These are phyloP conservation scores for Aegithalos caudatus DNA, from an alignment of 2,113 vertebrate species.

Conservation along the genomic window DNA sequence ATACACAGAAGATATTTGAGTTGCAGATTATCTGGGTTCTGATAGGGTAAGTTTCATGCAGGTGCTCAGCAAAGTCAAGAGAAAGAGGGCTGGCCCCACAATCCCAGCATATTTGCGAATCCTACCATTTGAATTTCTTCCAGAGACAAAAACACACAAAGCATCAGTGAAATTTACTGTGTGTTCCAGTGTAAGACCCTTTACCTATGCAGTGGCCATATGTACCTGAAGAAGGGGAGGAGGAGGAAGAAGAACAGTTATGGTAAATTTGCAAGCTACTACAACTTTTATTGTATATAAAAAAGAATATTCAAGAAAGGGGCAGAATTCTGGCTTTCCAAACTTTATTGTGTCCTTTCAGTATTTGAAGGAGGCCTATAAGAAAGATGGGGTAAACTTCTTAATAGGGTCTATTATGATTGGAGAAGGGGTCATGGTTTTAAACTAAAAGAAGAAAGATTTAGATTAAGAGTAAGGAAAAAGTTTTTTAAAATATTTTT, in stretches of 20 bases:
- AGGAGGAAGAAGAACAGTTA: background rate
- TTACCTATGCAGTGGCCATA: background rate
- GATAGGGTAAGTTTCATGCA: conserved; percentile 14
- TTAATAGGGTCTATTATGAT: rapidly evolving
- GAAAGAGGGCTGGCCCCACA: background rate
- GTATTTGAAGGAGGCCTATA: background rate
- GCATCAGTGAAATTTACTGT: background rate
- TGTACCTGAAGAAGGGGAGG: background rate
- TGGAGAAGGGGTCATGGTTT: background rate
- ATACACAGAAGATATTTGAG: conserved; percentile 60
- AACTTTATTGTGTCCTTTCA: background rate
- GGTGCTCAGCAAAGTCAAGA: conserved; percentile 14
- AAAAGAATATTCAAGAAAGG: background rate
- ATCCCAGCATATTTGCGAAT: background rate
- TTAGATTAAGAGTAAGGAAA: background rate
- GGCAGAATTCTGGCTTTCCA: background rate
- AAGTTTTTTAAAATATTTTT: background rate
- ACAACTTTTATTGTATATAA: background rate
- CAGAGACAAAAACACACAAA: background rate
- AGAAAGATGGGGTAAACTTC: background rate
- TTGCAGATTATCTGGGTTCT: conserved; percentile 50
- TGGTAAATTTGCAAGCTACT: background rate
- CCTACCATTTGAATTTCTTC: background rate
- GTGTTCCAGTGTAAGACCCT: background rate
- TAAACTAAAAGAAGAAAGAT: background rate